Evolutionary conservation across 1,140 invertebrate genomes (phyloP), one percentile per base, ranked within the genome.

Genomic region (Trinorchestia longiramus): DNA sequence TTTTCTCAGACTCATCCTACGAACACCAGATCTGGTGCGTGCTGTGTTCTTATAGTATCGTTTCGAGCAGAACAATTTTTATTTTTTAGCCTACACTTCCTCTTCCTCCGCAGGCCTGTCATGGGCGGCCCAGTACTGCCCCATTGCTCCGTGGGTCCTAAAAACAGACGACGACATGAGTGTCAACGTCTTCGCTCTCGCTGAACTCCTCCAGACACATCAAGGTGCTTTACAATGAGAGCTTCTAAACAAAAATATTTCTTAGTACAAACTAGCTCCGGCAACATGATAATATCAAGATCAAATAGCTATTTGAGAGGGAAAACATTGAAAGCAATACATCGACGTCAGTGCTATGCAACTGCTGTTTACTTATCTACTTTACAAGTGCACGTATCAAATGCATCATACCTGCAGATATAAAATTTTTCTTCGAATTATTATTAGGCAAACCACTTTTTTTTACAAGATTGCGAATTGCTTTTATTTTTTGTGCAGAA

Each of bases 111-210:
- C 92, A 94, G 92, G 92, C 41, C 43, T 94, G 40, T 45, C 43
- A 19, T 94, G 92, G 92, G 92, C 41, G 6, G 43, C 92, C 43
- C 43, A 47, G 40, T 40, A 45, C 92, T 94, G 92, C 92, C 43
- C 92, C 19, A 40, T 1, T 15, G 92, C 92, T 19, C 92, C 92
- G 6, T 94, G 92, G 92, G 43, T 94, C 0, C 92, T 94, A 43
- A 94, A 94, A 40, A 94, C 92, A 43, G 92, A 94, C 44, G 92
- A 94, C 92, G 92, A 94, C 36, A 45, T 94, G 92, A 94, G 92
- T 44, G 44, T 94, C 44, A 94, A 94, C 40, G 92, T 94, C 8
- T 94, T 94, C 40, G 92, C 92, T 44, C 44, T 94, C 43, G 8
- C 41, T n/a, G 8, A 94, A 23, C 41, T 17, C 44, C 88, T 90